Evolutionary conservation across 2,888 invertebrate species (phyloP).

Genomic region (Phyllotreta cruciferae): DNA sequence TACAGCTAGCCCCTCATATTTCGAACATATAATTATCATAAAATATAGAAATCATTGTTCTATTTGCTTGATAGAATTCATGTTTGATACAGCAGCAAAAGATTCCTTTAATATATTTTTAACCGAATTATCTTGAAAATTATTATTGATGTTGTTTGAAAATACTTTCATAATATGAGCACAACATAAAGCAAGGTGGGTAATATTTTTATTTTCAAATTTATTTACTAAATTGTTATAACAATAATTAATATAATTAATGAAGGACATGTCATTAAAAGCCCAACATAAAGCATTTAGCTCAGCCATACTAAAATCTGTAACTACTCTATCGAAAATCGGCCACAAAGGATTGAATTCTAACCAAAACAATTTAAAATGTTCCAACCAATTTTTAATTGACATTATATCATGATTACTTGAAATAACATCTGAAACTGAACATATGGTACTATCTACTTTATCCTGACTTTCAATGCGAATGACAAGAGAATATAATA

Average conservation of each 20-base stretch:
- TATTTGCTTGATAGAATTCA: background rate
- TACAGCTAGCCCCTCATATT: constrained; percentile 18
- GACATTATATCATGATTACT: constrained; percentile 11
- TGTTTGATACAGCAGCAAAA: constrained; percentile 14
- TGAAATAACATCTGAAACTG: constrained; percentile 22
- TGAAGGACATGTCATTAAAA: constrained; percentile 20
- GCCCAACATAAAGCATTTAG: constrained; percentile 21
- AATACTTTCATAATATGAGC: constrained; percentile 26
- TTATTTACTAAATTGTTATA: constrained; percentile 16
- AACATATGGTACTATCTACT: constrained; percentile 3
- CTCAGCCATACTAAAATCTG: constrained; percentile 25
- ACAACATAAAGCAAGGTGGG: constrained; percentile 24
- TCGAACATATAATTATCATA: constrained; percentile 11
- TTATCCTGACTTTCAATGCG: too few species aligned
- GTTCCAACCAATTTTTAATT: constrained; percentile 18
- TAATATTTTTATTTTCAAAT: constrained; percentile 10
- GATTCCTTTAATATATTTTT: constrained; percentile 20
- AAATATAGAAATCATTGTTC: constrained; percentile 4
- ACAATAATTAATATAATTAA: constrained; percentile 14
- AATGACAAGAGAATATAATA: too few species aligned
- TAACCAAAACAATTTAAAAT: constrained; percentile 17
- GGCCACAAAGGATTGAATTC: constrained; percentile 17
- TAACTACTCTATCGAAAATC: constrained; percentile 16
- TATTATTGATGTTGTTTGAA: constrained; percentile 9
- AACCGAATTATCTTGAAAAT: constrained; percentile 4